Percentiles rank a stretch among this genome's conserved stretches.
Conservation (phyloP, 2,888 invertebrate species). For the Acanthococcus lagerstroemiae region DNA sequence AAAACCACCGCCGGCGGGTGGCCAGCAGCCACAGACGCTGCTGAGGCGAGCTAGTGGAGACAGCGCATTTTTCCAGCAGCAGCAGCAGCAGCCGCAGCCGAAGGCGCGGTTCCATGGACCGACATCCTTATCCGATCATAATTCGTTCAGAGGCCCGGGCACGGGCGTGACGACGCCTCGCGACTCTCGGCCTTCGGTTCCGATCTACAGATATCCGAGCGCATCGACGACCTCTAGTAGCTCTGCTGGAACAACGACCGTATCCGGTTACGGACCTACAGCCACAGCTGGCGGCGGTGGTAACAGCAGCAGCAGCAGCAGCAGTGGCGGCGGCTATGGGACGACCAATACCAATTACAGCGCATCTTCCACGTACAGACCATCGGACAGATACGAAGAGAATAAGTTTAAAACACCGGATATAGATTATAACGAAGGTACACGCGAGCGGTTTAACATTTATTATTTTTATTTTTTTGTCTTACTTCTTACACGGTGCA, state of each 20-base stretch:
- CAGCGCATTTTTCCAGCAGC: constrained; percentile 30
- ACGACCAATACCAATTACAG: constrained; percentile 33
- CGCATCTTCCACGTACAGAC: constrained; percentile 16
- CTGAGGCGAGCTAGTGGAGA: constrained; percentile 18
- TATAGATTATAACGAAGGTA: constrained; percentile 19
- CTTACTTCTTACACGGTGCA: no score
- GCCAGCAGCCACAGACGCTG: constrained; percentile 19
- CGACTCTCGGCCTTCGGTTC: neutral
- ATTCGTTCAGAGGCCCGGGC: neutral
- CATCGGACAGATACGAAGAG: constrained; percentile 18
- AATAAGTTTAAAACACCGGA: constrained; percentile 15
- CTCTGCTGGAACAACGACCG: no score
- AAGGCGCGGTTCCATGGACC: constrained; percentile 31
- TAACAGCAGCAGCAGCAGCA: constrained; percentile 35
- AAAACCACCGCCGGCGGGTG: constrained; percentile 31
- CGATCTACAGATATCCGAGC: neutral
- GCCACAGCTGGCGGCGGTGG: constrained; percentile 27
- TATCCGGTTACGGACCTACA: neutral
- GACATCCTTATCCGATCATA: constrained; percentile 15
- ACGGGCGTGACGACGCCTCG: neutral
- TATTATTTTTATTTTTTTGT: no score
- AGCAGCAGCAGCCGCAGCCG: no score
- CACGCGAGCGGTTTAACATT: neutral
- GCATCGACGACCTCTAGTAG: neutral
- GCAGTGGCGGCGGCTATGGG: constrained; percentile 33